Evolutionary conservation across 2,888 invertebrate species (phyloP), one percentile per base, ranked within the genome.

Genomic region (Spisula subtruncata): DNA sequence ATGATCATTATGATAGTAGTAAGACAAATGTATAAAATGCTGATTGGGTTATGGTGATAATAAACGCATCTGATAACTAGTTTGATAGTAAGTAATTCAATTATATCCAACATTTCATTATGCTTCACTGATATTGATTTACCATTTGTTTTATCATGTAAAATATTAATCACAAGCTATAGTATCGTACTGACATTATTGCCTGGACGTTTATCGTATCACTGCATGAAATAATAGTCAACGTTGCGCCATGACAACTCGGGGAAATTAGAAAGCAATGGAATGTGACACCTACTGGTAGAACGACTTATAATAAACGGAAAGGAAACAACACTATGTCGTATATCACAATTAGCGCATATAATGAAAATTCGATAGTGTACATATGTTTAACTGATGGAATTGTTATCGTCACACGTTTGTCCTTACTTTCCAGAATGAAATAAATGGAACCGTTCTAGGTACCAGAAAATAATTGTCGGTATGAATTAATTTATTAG

Each of bases 201-300:
- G 51, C 51, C 25, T 14, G 41, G 46, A 51, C 48, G 18, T 25
- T 51, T 84, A 84, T 84, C 51, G n/a, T 32, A 41, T 29, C 29
- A 16, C 41, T 25, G 8, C 84, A 75, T 84, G 51, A 85, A 89
- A 85, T 25, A 54, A 41, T 85, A 85, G 75, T 60, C 85, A 51
- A 85, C 25, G 56, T 20, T 75, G 32, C 48, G 89, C n/a, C n/a
- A n/a, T n/a, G n/a, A n/a, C n/a, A n/a, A n/a, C n/a, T n/a, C n/a
- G n/a, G n/a, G n/a, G n/a, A 85, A 86, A 89, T 86, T 85, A 86
- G 25, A 81, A 10, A 60, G 48, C 46, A 81, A 86, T 81, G 29
- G 66, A 86, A 60, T 14, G 25, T 48, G 66, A 56, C 46, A 86
- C 81, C 41, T n/a, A 75, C 71, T 48, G 75, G 84, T 20, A 51